Evolutionary conservation across 2,888 invertebrate genomes (phyloP).

Genomic region (Drosophila meridionalis): DNA sequence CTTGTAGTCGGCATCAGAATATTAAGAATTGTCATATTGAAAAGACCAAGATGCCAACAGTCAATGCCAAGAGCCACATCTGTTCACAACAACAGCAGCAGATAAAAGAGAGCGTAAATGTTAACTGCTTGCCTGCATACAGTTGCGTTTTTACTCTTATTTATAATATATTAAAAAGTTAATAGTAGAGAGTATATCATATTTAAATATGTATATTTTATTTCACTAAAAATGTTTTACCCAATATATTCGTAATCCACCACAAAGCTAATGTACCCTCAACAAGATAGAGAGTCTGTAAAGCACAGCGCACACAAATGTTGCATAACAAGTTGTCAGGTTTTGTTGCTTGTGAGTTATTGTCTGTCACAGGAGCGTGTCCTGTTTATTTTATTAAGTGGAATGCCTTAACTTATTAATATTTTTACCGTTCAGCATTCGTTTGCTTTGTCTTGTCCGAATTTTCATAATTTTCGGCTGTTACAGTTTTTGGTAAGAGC

Average conservation of each 20-base stretch:
- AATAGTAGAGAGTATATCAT: neutral
- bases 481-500: neutral
- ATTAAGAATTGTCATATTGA: constrained; percentile 81
- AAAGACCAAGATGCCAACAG: constrained; percentile 62
- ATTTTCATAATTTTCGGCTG: constrained; percentile 27
- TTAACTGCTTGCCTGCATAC: neutral
- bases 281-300: neutral
- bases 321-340: constrained; percentile 54
- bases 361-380: constrained; percentile 53
- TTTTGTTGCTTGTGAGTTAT: constrained; percentile 48
- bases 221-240: neutral
- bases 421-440: constrained; percentile 46
- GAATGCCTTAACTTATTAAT: constrained; percentile 19
- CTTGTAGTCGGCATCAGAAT: constrained; percentile 67
- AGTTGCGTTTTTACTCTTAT: neutral
- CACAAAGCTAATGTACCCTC: neutral
- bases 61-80: constrained; percentile 59
- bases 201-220: neutral
- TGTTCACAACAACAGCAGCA: constrained; percentile 36
- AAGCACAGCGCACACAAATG: constrained; percentile 23
- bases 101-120: neutral
- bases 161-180: neutral
- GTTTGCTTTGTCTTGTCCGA: constrained; percentile 16
- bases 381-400: constrained; percentile 53
- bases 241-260: too few relatives aligned